Conservation (phyloP, 2,113 vertebrate species). For the Puntigrus tetrazona region DNA sequence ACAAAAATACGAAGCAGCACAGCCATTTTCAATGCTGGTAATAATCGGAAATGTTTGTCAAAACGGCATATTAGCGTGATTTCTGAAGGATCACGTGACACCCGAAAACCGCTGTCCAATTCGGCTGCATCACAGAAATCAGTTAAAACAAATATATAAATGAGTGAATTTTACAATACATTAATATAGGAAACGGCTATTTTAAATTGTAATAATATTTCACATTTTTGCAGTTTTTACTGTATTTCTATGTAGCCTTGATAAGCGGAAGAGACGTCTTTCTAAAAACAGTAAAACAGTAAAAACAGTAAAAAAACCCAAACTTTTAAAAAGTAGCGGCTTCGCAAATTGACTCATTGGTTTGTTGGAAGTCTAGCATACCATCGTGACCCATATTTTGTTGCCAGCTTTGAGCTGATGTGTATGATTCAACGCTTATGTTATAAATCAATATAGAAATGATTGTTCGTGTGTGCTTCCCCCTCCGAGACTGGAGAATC, state of each 20-base stretch:
- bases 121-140: not conserved
- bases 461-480: constrained; percentile 11
- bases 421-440: not conserved
- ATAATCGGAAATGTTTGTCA: not conserved
- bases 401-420: not conserved
- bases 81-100: not conserved
- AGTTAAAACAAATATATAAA: too few species aligned
- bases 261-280: not conserved
- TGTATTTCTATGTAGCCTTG: not conserved
- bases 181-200: not conserved
- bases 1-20: not conserved
- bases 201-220: not conserved
- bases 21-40: not conserved
- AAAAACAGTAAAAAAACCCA: not conserved
- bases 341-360: not conserved
- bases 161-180: not conserved
- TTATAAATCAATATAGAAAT: not conserved
- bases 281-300: not conserved
- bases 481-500: constrained; percentile 3
- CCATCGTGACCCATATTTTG: not conserved
- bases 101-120: too few species aligned
- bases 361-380: not conserved
- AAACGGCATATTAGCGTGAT: not conserved
- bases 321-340: not conserved
- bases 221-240: not conserved